phyloP scores from a whole-genome alignment of 2,113 vertebrate genomes.

The Phaetusa simplex region DNA sequence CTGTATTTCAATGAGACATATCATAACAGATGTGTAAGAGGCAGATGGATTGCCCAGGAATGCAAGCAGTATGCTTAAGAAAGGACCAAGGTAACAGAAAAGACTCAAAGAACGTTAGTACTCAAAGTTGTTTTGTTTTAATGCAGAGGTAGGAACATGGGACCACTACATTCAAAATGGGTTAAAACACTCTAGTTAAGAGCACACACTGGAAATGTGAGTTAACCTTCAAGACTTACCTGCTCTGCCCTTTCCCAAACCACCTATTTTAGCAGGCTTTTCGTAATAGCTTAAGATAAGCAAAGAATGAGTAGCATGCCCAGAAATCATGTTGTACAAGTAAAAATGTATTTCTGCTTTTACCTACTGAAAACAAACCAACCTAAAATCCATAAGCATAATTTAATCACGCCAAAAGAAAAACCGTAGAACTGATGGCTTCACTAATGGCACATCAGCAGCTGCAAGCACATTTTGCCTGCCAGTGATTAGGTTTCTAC shows the following conservation, averaged over 20 bases:
- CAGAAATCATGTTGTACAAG: background rate
- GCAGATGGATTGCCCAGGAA: background rate
- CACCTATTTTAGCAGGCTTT: background rate
- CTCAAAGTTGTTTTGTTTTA: background rate
- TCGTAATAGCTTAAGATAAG: background rate
- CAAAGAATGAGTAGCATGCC: background rate
- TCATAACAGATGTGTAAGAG: background rate
- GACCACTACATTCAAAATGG: background rate
- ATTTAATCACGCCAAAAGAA: background rate
- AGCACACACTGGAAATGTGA: background rate
- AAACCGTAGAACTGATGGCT: background rate
- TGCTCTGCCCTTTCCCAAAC: background rate
- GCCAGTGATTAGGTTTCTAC: conserved; percentile 44
- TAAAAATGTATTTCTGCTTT: background rate
- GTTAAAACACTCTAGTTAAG: background rate
- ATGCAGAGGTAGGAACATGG: background rate
- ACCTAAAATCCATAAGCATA: background rate
- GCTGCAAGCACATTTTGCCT: conserved; percentile 5
- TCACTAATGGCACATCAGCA: conserved; percentile 1
- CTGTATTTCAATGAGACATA: background rate
- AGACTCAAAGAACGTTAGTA: background rate
- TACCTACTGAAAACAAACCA: background rate
- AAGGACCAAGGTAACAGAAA: background rate
- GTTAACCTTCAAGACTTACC: background rate
- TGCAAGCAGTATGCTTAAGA: too few species aligned